Percentiles rank a stretch among this genome's conserved stretches.
These are phyloP conservation scores for Crocuta crocuta DNA, from an alignment of 2,113 vertebrate species.

Conservation along the genomic window DNA sequence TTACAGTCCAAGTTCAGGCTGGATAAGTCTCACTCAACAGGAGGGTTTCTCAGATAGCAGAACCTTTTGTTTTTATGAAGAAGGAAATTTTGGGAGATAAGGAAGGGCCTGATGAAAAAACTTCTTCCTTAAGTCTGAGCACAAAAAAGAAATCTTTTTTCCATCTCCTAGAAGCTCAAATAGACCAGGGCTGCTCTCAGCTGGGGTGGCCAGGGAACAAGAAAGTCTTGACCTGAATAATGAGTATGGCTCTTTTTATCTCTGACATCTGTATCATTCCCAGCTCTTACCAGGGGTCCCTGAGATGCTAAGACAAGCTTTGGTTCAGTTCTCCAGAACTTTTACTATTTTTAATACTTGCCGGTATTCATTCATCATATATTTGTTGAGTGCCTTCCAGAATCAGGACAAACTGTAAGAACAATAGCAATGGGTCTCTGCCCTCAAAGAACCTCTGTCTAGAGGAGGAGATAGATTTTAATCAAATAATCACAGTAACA, in stretches of 20 bases:
- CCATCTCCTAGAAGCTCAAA: neutral
- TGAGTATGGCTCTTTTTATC: neutral
- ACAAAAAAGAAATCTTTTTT: neutral
- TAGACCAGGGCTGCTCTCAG: neutral
- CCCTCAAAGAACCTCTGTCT: neutral
- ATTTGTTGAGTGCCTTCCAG: neutral
- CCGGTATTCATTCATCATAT: neutral
- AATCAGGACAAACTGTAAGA: neutral
- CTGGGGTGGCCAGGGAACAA: neutral
- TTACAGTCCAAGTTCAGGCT: neutral
- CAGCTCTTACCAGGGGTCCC: neutral
- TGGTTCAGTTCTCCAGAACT: neutral
- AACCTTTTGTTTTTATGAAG: neutral
- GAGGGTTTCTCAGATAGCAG: neutral
- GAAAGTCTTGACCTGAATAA: neutral
- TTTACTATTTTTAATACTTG: neutral
- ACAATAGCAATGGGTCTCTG: neutral
- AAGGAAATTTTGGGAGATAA: neutral
- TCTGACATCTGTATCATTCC: neutral
- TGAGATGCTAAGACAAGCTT: neutral
- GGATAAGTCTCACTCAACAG: neutral
- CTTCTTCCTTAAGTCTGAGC: neutral
- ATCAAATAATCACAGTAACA: neutral
- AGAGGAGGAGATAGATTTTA: neutral
- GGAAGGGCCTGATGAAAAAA: neutral